A percentile compares a stretch with the other conserved stretches of the same genome.
Evolutionary conservation across 2,797 vertebrate genomes (phyloP).

Genomic region (Urophycis tenuis): DNA sequence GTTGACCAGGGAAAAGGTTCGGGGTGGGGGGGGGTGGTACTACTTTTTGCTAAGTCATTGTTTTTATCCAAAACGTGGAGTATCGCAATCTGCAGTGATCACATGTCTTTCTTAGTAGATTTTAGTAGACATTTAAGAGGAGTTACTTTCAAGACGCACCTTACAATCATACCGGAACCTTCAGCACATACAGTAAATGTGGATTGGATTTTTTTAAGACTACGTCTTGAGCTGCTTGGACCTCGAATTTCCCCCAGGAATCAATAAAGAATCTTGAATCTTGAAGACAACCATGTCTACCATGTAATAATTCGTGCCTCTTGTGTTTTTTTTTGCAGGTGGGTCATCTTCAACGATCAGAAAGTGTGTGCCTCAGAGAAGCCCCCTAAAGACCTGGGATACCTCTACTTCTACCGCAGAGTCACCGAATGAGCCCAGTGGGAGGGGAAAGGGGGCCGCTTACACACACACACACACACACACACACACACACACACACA

Average conservation of each 20-base stretch:
- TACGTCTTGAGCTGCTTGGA: too few species aligned
- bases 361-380: slow-evolving; percentile 99
- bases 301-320: not conserved
- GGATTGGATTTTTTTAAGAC: too few species aligned
- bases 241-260: too few species aligned
- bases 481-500: slow-evolving; percentile 19
- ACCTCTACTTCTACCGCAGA: slow-evolving; percentile 97
- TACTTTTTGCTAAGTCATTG: not conserved
- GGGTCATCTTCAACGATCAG: slow-evolving; percentile 99
- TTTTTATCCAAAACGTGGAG: not conserved
- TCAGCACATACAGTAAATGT: too few species aligned
- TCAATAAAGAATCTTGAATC: too few species aligned
- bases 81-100: not conserved
- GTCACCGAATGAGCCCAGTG: slow-evolving; percentile 77
- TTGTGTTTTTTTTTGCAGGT: slow-evolving; percentile 65
- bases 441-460: slow-evolving; percentile 31
- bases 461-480: slow-evolving; percentile 21
- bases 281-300: too few species aligned
- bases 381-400: slow-evolving; percentile 97
- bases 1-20: too few species aligned
- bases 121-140: too few species aligned
- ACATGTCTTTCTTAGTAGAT: too few species aligned
- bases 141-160: too few species aligned
- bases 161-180: too few species aligned
- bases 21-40: not conserved